These are phyloP conservation scores for Drosophila neoperkinsi DNA, from an alignment of 2,888 invertebrate genomes.

Conservation along the genomic window DNA sequence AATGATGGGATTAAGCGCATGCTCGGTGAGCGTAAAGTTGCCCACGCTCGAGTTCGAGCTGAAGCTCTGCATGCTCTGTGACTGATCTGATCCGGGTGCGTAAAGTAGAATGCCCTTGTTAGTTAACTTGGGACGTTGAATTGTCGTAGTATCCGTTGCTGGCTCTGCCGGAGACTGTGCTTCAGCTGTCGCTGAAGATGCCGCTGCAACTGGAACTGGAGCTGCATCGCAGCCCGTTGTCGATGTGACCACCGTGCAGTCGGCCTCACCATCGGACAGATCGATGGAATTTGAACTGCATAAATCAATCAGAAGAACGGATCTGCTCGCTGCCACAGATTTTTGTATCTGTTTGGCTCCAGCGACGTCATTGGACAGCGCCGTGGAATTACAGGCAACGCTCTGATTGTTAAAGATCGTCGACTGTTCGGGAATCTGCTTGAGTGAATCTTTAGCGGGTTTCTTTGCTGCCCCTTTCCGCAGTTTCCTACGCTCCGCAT, in stretches of 20 bases:
- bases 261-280: constrained; percentile 42
- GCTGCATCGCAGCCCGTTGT: constrained; percentile 63
- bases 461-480: not conserved
- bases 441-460: not conserved
- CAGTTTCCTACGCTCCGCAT: constrained; percentile 30
- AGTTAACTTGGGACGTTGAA: constrained; percentile 26
- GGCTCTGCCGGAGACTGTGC: not conserved
- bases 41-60: constrained; percentile 17
- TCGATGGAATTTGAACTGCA: not conserved
- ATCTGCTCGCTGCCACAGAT: not conserved
- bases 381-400: constrained; percentile 77
- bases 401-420: constrained; percentile 57
- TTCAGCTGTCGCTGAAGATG: not conserved
- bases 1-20: constrained; percentile 65
- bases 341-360: not conserved
- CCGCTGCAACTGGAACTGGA: not conserved
- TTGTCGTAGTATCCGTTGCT: rapidly evolving
- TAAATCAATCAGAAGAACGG: not conserved
- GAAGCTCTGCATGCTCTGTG: constrained; percentile 11
- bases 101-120: constrained; percentile 71
- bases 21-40: constrained; percentile 73
- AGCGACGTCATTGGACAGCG: constrained; percentile 54
- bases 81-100: constrained; percentile 40
- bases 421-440: constrained; percentile 43
- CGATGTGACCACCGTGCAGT: constrained; percentile 77